Evolutionary conservation across 2,113 vertebrate genomes (phyloP).

Genomic region (Pelusios castaneus): DNA sequence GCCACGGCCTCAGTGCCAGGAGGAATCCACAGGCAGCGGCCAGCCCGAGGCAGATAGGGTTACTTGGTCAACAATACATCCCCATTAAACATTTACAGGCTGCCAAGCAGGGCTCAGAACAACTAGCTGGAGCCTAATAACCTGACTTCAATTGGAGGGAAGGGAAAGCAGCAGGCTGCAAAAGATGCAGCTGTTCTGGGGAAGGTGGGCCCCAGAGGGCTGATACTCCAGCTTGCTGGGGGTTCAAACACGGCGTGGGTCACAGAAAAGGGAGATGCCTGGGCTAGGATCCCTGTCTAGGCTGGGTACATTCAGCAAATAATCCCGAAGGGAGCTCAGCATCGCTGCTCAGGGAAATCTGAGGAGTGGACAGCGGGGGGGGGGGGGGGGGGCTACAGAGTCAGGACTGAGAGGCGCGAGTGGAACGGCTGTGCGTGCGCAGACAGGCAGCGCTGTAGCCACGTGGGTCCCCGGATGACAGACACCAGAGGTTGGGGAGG

Average conservation of each 20-base stretch:
- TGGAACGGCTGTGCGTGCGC: background rate
- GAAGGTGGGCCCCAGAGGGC: background rate
- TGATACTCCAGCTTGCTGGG: background rate
- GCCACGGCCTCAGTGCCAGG: background rate
- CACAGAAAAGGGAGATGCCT: background rate
- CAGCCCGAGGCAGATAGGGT: background rate
- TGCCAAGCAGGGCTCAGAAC: background rate
- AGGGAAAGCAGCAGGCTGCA: background rate
- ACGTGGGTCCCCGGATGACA: too few species aligned
- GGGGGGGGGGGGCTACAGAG: background rate
- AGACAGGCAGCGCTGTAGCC: background rate
- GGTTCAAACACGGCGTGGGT: background rate
- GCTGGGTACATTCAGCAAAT: background rate
- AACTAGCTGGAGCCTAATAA: background rate
- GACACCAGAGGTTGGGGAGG: too few species aligned
- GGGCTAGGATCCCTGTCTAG: background rate
- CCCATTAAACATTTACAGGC: conserved; percentile 1
- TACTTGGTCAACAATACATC: background rate
- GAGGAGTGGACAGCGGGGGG: background rate
- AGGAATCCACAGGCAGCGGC: background rate
- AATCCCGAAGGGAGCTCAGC: background rate
- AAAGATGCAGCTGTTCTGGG: background rate
- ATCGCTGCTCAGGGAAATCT: background rate
- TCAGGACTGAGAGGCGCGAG: background rate
- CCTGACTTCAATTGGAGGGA: background rate